A percentile compares a stretch with the other conserved stretches of the same genome.
phyloP scores from a whole-genome alignment of 64 coral and sea anemone genomes.

The Orbicella faveolata region DNA sequence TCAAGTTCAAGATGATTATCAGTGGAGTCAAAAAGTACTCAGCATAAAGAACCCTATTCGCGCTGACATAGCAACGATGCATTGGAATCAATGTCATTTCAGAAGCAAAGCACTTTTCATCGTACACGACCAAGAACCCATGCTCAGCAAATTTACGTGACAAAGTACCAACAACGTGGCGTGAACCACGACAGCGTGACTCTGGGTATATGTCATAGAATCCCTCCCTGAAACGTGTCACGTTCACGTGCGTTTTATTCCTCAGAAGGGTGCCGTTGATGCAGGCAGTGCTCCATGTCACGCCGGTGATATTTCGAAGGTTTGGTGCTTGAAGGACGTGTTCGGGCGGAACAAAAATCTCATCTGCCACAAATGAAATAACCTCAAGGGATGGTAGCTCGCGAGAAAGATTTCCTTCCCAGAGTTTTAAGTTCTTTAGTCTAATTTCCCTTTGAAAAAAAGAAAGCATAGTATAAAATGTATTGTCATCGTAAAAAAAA shows the following conservation, averaged over 20 bases:
- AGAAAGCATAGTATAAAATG: background rate
- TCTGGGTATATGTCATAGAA: slow-evolving; percentile 17
- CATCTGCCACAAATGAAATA: background rate
- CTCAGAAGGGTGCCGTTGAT: slow-evolving; percentile 32
- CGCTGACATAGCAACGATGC: slow-evolving; percentile 65
- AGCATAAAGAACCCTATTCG: slow-evolving; percentile 60
- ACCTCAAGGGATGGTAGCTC: slow-evolving; percentile 32
- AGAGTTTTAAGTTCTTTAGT: slow-evolving; percentile 24
- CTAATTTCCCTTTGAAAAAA: slow-evolving; percentile 39
- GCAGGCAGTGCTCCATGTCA: slow-evolving; percentile 42
- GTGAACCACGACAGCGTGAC: slow-evolving; percentile 42
- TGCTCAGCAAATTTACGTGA: slow-evolving; percentile 32
- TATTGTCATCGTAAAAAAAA: too few species aligned
- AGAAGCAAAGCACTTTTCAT: slow-evolving; percentile 29
- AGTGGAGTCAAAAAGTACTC: slow-evolving; percentile 50
- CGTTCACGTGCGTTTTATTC: slow-evolving; percentile 14
- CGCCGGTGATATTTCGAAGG: slow-evolving; percentile 32
- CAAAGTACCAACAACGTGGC: slow-evolving; percentile 2
- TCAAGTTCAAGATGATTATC: slow-evolving; percentile 51
- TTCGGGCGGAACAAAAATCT: background rate
- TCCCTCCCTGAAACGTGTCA: slow-evolving; percentile 9
- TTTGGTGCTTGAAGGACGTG: background rate
- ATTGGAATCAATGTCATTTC: slow-evolving; percentile 7
- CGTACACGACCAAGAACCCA: slow-evolving; percentile 8
- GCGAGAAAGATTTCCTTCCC: slow-evolving; percentile 27